Evolutionary conservation across 1,140 invertebrate species (phyloP).

Genomic region (Latrodectus geometricus): DNA sequence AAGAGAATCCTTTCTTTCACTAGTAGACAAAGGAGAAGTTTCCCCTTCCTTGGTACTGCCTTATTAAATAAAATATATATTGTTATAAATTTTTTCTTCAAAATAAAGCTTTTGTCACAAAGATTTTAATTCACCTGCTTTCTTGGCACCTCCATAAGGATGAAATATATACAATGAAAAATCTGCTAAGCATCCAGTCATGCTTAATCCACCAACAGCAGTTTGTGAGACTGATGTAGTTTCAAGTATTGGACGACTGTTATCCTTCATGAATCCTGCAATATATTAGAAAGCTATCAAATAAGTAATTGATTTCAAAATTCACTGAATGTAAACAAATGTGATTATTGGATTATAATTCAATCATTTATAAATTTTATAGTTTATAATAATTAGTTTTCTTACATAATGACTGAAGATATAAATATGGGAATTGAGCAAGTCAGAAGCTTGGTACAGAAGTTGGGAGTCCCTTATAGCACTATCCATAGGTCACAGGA

Average conservation of each 20-base stretch:
- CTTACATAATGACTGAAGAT: not conserved
- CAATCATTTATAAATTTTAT: not conserved
- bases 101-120: not conserved
- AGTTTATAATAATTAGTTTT: not conserved
- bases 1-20: conserved; percentile 92
- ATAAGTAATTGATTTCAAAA: not conserved
- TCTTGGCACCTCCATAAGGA: conserved; percentile 92
- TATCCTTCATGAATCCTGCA: conserved; percentile 16
- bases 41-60: conserved; percentile 61
- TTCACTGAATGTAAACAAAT: not conserved
- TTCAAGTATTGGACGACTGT: conserved; percentile 23
- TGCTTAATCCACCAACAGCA: conserved; percentile 87
- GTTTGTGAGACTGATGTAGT: conserved; percentile 57
- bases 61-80: conserved; percentile 10
- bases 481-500: too few species aligned
- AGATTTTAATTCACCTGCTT: conserved; percentile 72
- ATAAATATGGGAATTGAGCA: too few species aligned
- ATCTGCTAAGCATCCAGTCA: conserved; percentile 93
- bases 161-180: conserved; percentile 98
- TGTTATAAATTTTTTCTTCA: too few species aligned
- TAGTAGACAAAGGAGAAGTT: conserved; percentile 79
- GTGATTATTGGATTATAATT: not conserved
- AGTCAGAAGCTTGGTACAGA: too few species aligned
- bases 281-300: not conserved
- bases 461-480: too few species aligned